Evolutionary conservation across 2,888 invertebrate genomes (phyloP), one percentile per base, ranked within the genome.

Genomic region (Cacoxenus indagator): DNA sequence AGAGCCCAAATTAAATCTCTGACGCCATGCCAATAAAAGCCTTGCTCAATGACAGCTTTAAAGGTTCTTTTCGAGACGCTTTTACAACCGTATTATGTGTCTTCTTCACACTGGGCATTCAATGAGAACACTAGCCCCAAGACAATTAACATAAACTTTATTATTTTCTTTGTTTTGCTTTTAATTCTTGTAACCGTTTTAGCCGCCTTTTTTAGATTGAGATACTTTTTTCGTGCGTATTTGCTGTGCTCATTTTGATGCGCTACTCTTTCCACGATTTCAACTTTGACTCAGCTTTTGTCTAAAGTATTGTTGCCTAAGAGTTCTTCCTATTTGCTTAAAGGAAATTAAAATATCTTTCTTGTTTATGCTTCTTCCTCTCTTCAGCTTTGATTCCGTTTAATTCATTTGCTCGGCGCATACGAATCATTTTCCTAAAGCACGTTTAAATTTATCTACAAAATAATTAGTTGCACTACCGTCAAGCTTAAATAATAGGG

Each of bases 401-500:
- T 37, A n/a, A 61, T n/a, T n/a, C n/a, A n/a, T n/a, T n/a, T n/a
- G 14, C 43, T 61, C 43, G 1, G 37, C 6, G 24, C 61, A 48
- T 19, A 43, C 37, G 27, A 24, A 27, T 55, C 55, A 55, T 61
- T 61, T 57, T 24, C 29, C 14, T 24, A 22, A 2, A 24, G n/a
- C 61, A 22, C 24, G 22, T n/a, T n/a, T n/a, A 24, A 43, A 61
- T 43, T 61, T 37, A 43, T 61, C 22, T 61, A 61, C 37, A 11
- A 61, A 43, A 43, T 61, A 61, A 43, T 61, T 61, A 57, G 55
- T 57, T 57, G 27, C 55, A 61, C 24, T 61, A 43, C 61, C 61
- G 61, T 37, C 61, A 61, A 11, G 43, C 24, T 61, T 61, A 37
- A 22, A 9, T 43, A 61, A 61, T 43, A 22, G 43, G 31, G 31